A percentile compares a stretch with the other conserved stretches of the same genome.
These are phyloP conservation scores for Turdus rufiventris DNA, from an alignment of 2,113 vertebrate genomes.

Conservation along the genomic window DNA sequence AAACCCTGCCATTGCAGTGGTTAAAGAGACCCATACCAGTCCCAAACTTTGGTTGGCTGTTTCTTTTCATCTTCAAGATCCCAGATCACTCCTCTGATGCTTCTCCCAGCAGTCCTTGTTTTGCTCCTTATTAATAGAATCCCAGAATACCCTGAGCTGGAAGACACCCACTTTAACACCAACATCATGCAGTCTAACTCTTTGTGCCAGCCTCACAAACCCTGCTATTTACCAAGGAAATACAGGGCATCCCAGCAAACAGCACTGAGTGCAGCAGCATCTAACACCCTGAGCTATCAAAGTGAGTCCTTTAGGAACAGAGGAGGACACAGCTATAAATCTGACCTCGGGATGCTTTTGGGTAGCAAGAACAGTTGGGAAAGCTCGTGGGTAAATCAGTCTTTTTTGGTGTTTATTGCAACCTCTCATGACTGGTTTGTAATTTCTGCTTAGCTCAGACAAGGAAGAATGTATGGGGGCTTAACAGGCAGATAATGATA, in stretches of 20 bases:
- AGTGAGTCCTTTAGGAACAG: not conserved
- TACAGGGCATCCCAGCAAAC: not conserved
- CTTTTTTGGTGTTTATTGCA: not conserved
- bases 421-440: not conserved
- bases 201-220: not conserved
- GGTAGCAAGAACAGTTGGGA: not conserved
- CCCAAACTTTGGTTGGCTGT: not conserved
- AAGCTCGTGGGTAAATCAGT: not conserved
- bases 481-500: not conserved
- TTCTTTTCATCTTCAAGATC: not conserved
- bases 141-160: not conserved
- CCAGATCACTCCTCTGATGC: not conserved
- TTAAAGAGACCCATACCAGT: not conserved
- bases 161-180: not conserved
- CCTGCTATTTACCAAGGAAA: not conserved
- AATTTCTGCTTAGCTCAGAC: conserved; percentile 11
- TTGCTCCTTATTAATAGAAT: not conserved
- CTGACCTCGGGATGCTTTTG: not conserved
- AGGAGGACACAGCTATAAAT: not conserved
- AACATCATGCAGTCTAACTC: not conserved
- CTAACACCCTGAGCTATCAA: not conserved
- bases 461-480: not conserved
- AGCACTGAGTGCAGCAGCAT: not conserved
- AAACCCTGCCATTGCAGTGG: not conserved
- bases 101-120: not conserved